Base-by-base conservation (phyloP, 2,113 vertebrate species). In the Pelecanus crispus region DNA sequence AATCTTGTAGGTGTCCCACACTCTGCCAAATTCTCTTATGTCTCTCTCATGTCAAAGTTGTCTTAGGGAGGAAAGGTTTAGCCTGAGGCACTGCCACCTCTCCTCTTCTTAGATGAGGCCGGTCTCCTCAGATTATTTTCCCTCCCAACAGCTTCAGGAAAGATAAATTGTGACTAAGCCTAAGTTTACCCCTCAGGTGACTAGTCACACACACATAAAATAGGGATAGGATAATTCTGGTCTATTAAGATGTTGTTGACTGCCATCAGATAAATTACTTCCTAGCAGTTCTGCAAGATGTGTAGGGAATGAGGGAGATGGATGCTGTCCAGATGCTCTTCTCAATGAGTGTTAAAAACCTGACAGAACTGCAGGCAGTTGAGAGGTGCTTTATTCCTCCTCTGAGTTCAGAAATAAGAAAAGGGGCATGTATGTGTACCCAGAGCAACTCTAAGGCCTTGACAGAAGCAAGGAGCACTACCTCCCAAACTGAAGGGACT, bases 291-390 rank as follows among this genome's bases (percentile, higher is more conserved):
- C 52, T 75, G 68, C 4, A 44, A 44, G 83, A 72, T 44, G 42
- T 28, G 56, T 71, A 28, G 32, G 75, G 82, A 90, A 29, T 8
- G 85, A 93, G 83, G 85, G 68, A 84, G 86, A 49, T 87, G 81
- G 73, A 91, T 72, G 52, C 86, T 72, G 61, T 75, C 94, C 91
- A 92, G 94, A 68, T 92, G 70, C 81, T 73, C n/a, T 80, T 81
- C 75, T 93, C 77, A 13, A 3, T 19, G 74, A 49, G n/a, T 40
- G 34, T 56, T 82, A 47, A 36, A 79, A 38, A 50, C 36, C 71
- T 73, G 87, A 45, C 78, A 75, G 77, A 44, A 2, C 32, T 88
- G 86, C 38, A 20, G 62, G 75, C 59, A 42, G 32, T 10, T 7
- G 13, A 29, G 61, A 74, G 31, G 22, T 71, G 72, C 52, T 78